phyloP scores from a whole-genome alignment of 1,140 invertebrate species.

The Aradophagus sp. region DNA sequence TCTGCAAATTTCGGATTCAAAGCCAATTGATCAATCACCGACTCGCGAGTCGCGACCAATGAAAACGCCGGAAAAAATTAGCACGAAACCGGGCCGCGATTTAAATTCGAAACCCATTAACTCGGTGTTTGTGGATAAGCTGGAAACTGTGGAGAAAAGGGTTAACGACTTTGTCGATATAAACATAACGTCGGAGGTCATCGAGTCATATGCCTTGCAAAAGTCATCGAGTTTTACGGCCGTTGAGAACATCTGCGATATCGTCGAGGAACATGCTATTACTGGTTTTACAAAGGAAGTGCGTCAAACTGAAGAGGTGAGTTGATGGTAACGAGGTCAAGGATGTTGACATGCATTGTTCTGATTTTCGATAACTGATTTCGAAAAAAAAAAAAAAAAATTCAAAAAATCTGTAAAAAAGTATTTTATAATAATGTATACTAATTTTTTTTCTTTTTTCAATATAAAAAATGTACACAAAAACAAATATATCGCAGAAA shows the following conservation, averaged over 20 bases:
- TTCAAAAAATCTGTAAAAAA: too few relatives aligned
- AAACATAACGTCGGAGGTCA: constrained; percentile 56
- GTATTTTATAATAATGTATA: too few relatives aligned
- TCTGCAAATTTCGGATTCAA: constrained; percentile 25
- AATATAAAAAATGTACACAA: too few relatives aligned
- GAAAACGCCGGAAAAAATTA: neutral
- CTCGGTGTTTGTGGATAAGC: constrained; percentile 5
- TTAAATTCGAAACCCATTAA: constrained; percentile 6
- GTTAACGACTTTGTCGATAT: constrained; percentile 52
- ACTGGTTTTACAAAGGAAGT: constrained; percentile 59
- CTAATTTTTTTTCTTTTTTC: too few relatives aligned
- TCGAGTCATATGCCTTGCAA: constrained; percentile 64
- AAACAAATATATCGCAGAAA: too few relatives aligned
- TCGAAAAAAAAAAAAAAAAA: too few relatives aligned
- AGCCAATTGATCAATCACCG: neutral
- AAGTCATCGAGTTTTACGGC: constrained; percentile 64
- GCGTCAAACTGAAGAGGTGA: constrained; percentile 62
- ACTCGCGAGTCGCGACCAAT: constrained; percentile 1
- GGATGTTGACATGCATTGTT: neutral
- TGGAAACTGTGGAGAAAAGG: constrained; percentile 24
- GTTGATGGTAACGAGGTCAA: constrained; percentile 47
- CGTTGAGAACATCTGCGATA: constrained; percentile 59
- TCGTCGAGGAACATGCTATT: constrained; percentile 59
- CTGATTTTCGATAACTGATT: too few relatives aligned
- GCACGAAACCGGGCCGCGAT: neutral